Conservation (phyloP, 2,113 vertebrate genomes). For the Ageneiosus marmoratus region DNA sequence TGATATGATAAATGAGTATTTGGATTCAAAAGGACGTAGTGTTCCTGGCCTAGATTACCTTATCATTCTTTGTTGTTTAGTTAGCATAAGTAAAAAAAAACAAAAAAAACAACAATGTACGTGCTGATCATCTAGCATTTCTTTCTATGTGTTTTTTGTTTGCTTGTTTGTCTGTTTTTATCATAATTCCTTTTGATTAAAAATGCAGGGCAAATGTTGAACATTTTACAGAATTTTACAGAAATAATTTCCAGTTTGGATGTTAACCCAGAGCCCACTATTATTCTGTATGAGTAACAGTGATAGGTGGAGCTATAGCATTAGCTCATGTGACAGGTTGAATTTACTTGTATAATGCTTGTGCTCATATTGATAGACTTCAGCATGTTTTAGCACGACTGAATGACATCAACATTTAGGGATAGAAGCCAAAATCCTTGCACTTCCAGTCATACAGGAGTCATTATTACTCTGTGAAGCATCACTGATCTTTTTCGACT, state of each 20-base stretch:
- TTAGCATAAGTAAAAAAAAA: not conserved
- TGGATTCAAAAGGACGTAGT: slow-evolving; percentile 30
- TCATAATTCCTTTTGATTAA: not conserved
- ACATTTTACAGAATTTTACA: not conserved
- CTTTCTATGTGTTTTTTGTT: not conserved
- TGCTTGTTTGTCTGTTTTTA: not conserved
- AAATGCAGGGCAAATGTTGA: not conserved
- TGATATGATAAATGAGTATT: slow-evolving; percentile 43
- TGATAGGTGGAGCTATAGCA: not conserved
- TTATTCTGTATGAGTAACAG: too few relatives aligned
- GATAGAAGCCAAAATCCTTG: not conserved
- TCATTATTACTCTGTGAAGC: slow-evolving; percentile 13
- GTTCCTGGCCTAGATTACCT: slow-evolving; percentile 2
- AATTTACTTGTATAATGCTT: not conserved
- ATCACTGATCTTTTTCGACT: slow-evolving; percentile 23
- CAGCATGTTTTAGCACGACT: not conserved
- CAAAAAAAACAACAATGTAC: too few relatives aligned
- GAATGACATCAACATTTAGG: slow-evolving; percentile 12
- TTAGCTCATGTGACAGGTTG: slow-evolving; percentile 2
- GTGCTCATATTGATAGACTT: not conserved
- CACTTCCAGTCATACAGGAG: slow-evolving; percentile 34
- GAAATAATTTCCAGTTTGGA: not conserved
- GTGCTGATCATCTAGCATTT: too few relatives aligned
- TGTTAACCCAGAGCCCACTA: not conserved
- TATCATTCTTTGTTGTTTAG: not conserved